These are phyloP conservation scores for Psix sp. DNA, from an alignment of 1,140 invertebrate species.

Conservation along the genomic window DNA sequence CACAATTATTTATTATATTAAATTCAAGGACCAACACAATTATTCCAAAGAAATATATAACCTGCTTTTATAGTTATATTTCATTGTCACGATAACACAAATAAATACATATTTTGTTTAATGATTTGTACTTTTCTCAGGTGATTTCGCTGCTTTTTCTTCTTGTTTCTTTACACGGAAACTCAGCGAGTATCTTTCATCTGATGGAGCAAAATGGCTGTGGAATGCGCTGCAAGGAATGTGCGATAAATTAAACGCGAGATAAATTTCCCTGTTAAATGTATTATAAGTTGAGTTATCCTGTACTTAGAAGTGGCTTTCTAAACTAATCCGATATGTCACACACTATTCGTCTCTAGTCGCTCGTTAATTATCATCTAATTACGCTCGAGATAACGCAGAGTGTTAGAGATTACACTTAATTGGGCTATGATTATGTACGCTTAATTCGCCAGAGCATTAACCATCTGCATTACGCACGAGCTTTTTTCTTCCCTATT, in stretches of 20 bases:
- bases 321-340: constrained; percentile 49
- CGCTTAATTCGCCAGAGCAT: constrained; percentile 33
- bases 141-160: background rate
- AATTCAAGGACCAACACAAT: too few species aligned
- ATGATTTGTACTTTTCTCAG: too few species aligned
- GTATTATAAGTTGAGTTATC: constrained; percentile 44
- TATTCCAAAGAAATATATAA: too few species aligned
- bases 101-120: too few species aligned
- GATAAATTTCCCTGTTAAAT: constrained; percentile 39
- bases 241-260: constrained; percentile 30
- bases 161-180: background rate
- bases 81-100: too few species aligned
- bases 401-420: constrained; percentile 51
- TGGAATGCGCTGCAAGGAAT: constrained; percentile 5
- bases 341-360: constrained; percentile 46
- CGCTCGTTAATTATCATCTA: constrained; percentile 53
- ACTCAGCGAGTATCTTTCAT: too few species aligned
- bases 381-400: constrained; percentile 48
- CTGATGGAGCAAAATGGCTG: constrained; percentile 4
- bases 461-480: constrained; percentile 7
- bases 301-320: constrained; percentile 45
- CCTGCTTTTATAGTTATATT: too few species aligned
- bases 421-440: constrained; percentile 47
- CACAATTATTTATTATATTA: too few species aligned
- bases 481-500: background rate